Base-by-base conservation (phyloP, 2,113 vertebrate species). In the Hippocampus comes region DNA sequence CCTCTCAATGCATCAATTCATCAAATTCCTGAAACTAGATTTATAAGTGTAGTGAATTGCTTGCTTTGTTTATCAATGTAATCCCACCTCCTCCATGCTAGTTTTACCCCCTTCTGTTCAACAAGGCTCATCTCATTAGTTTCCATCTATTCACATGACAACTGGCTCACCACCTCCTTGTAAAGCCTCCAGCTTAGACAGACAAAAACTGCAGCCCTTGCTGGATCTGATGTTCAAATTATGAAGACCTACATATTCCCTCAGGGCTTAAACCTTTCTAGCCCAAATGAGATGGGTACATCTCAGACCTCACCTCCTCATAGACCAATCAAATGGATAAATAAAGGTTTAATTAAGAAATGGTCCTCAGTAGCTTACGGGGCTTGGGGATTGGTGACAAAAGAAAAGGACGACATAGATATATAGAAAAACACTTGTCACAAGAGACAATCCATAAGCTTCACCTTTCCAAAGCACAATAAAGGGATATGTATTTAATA, bases 261-360 rank as follows among this genome's bases (percentile, higher is more conserved):
- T 53, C 2, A 63, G 80, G 86, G 53, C 57, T 57, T 34, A 63
- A 78, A 71, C 74, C 77, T 76, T 78, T 82, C 71, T 69, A 69
- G 84, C 78, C 86, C 81, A 83, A 67, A 87, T 89, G 76, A 87
- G 88, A 82, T 80, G 72, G 76, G 74, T 70, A 70, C 80, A 65
- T 78, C 41, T 27, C 51, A 72, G 84, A 76, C 78, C 75, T 86
- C 85, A 89, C 80, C 72, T 72, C 74, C 72, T 69, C 72, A 76
- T 88, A 88, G 70, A 87, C 73, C 87, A 88, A 89, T 89, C 87
- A 89, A 88, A 79, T 88, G 88, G 77, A 89, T 85, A 88, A 90
- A 89, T 89, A 89, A 86, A 85, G 84, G 72, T 90, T 91, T 91
- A 88, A 91, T 91, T 91, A 91, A 87, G 84, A 86, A 78, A 85